phyloP scores from a whole-genome alignment of 2,888 invertebrate species.

The Eremobia ochroleuca region DNA sequence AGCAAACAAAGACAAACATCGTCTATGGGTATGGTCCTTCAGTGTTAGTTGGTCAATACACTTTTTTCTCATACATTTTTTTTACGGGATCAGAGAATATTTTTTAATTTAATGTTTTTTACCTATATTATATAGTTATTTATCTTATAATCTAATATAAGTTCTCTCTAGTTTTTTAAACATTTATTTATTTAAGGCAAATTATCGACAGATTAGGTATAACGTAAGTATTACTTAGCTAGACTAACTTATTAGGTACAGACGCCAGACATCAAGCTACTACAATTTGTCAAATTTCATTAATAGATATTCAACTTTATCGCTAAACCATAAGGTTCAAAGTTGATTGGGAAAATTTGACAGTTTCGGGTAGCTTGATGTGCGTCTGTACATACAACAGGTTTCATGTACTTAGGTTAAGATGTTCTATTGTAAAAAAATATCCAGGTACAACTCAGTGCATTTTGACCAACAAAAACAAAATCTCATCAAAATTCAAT shows the following conservation, averaged over 20 bases:
- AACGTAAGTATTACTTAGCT: not conserved
- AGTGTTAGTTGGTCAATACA: slow-evolving; percentile 12
- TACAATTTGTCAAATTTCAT: no score
- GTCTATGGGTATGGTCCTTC: not conserved
- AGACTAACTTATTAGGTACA: no score
- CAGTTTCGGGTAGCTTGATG: no score
- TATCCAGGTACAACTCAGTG: not conserved
- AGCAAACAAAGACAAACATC: not conserved
- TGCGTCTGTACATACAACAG: not conserved
- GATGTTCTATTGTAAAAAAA: slow-evolving; percentile 4
- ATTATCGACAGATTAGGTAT: slow-evolving; percentile 5
- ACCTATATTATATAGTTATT: no score
- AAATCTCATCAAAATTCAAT: not conserved
- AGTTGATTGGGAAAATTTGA: no score
- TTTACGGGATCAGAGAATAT: slow-evolving; percentile 14
- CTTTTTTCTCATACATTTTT: slow-evolving; percentile 24
- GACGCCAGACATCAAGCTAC: no score
- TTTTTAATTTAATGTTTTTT: not conserved
- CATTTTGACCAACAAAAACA: not conserved
- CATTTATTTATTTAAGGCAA: slow-evolving; percentile 6
- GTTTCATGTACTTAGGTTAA: not conserved
- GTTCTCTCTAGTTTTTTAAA: not conserved
- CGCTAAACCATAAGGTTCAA: no score
- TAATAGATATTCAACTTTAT: no score
- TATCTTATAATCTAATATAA: not conserved